Conservation (phyloP, 2,113 vertebrate genomes). For the Aspidoscelis tigris region DNA sequence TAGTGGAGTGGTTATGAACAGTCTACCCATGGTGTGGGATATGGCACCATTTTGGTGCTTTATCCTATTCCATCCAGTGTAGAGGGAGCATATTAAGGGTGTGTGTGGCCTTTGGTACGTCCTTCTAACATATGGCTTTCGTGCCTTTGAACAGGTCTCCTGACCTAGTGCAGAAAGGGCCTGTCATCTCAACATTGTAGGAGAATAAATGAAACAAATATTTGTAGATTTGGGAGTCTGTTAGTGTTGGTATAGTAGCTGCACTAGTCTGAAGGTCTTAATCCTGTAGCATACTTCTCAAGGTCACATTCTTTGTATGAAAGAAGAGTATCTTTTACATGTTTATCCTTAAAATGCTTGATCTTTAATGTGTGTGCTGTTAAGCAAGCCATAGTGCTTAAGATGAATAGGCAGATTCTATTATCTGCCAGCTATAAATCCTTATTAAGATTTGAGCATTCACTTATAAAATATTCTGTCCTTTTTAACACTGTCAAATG, state of each 20-base stretch:
- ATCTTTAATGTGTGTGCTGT: not conserved
- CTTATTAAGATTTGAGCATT: conserved; percentile 34
- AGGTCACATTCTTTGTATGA: not conserved
- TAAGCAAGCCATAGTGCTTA: not conserved
- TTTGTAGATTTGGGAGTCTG: not conserved
- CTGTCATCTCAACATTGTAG: not conserved
- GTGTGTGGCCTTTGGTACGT: no score
- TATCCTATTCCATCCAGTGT: no score
- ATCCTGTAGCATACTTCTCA: accelerated
- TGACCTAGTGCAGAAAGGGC: no score
- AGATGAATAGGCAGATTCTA: not conserved
- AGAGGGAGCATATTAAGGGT: no score
- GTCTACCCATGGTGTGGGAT: no score
- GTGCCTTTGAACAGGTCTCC: no score
- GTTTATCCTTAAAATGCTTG: conserved; percentile 1
- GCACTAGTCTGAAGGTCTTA: not conserved
- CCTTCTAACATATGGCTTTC: no score
- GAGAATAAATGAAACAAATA: not conserved
- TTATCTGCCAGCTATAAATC: not conserved
- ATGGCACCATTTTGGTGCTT: no score
- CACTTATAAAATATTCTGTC: not conserved
- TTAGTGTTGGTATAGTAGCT: not conserved
- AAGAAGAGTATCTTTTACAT: not conserved
- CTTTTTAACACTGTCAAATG: conserved; percentile 10
- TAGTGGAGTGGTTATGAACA: no score